phyloP scores from a whole-genome alignment of 2,113 vertebrate genomes.

The Osmerus mordax region DNA sequence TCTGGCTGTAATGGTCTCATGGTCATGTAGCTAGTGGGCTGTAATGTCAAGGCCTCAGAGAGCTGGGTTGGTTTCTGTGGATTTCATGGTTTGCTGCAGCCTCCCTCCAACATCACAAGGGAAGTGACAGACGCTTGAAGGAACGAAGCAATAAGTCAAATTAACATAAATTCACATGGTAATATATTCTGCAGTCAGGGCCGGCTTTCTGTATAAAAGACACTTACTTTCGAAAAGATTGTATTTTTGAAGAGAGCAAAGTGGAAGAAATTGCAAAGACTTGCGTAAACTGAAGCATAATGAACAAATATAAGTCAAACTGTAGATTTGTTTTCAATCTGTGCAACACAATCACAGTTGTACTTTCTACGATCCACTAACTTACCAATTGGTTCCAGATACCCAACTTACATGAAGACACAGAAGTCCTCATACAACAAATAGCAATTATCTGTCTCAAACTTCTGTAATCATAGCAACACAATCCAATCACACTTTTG shows the following conservation, averaged over 20 bases:
- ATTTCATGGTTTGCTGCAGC: conserved; percentile 27
- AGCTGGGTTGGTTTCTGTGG: neutral
- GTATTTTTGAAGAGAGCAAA: conserved; percentile 44
- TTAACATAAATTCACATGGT: conserved; percentile 67
- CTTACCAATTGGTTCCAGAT: neutral
- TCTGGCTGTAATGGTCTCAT: neutral
- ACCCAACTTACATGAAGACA: neutral
- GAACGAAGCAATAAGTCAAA: conserved; percentile 58
- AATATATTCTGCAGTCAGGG: conserved; percentile 61
- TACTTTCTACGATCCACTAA: neutral
- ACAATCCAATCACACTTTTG: too few relatives aligned
- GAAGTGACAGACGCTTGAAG: conserved; percentile 52
- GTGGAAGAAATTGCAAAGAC: conserved; percentile 36
- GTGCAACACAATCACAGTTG: conserved; percentile 17
- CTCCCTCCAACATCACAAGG: conserved; percentile 37
- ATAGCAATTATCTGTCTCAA: neutral
- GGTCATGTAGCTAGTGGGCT: neutral
- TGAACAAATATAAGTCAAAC: conserved; percentile 57
- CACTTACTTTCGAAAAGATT: conserved; percentile 44
- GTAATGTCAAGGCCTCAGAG: conserved; percentile 14
- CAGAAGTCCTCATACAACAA: neutral
- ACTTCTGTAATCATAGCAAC: too few relatives aligned
- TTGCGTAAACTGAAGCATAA: conserved; percentile 36
- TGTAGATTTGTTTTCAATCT: conserved; percentile 48
- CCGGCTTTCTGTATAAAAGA: conserved; percentile 48